These are phyloP conservation scores for Megaustenia siamemsis DNA, from an alignment of 2,888 invertebrate species.

Conservation along the genomic window DNA sequence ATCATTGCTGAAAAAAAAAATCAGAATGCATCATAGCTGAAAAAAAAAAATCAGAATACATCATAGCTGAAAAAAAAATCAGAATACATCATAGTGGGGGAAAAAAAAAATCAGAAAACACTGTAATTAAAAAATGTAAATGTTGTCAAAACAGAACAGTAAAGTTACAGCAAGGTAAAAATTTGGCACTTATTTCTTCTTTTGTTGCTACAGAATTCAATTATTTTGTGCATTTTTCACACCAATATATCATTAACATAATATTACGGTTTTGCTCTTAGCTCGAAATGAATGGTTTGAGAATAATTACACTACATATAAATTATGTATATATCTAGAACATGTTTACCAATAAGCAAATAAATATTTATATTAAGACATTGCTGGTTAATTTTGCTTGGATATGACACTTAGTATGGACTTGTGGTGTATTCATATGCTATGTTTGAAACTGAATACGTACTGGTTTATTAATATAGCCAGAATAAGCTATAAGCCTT, in stretches of 20 bases:
- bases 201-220: neutral
- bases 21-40: too few relatives aligned
- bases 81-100: too few relatives aligned
- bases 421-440: neutral
- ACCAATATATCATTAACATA: too few relatives aligned
- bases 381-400: slow-evolving; percentile 20
- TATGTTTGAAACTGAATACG: neutral
- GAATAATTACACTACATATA: neutral
- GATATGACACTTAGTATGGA: neutral
- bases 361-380: neutral
- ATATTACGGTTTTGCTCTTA: too few relatives aligned
- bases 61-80: too few relatives aligned
- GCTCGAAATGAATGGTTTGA: neutral
- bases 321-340: neutral
- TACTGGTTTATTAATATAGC: neutral
- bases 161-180: slow-evolving; percentile 18
- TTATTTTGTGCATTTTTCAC: neutral
- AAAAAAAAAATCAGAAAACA: too few relatives aligned
- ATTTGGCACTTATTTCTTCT: slow-evolving; percentile 10
- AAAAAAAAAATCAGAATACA: too few relatives aligned
- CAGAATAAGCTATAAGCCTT: too few relatives aligned
- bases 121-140: too few relatives aligned
- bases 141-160: too few relatives aligned
- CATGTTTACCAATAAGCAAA: neutral
- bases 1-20: too few relatives aligned